Conservation (phyloP, 2,113 vertebrate genomes). For the Emydocephalus ijimae region DNA sequence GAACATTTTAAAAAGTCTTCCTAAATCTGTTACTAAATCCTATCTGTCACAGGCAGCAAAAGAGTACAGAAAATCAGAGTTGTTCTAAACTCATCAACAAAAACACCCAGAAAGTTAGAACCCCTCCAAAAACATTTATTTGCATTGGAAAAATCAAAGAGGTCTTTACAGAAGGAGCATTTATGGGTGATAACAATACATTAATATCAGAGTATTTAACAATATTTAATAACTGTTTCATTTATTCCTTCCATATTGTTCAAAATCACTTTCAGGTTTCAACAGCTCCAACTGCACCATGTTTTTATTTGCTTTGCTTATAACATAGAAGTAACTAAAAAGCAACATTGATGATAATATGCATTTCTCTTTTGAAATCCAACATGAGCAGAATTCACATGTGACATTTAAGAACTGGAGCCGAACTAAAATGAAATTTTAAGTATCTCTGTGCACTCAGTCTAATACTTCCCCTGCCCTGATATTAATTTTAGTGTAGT, state of each 20-base stretch:
- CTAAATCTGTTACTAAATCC: background rate
- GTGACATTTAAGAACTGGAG: background rate
- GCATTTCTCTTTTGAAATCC: background rate
- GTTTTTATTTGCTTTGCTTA: background rate
- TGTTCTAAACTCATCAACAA: background rate
- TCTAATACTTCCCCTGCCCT: background rate
- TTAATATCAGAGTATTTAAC: background rate
- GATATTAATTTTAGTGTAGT: background rate
- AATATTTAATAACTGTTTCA: background rate
- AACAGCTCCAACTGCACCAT: background rate
- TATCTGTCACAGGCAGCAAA: background rate
- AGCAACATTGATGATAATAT: background rate
- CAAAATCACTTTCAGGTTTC: background rate
- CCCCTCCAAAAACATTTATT: background rate
- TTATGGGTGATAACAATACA: background rate
- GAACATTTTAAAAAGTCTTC: background rate
- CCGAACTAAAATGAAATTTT: background rate
- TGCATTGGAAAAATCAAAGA: background rate
- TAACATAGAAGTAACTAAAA: background rate
- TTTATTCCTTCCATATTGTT: background rate
- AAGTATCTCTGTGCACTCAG: background rate
- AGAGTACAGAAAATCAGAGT: background rate
- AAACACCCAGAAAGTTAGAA: background rate
- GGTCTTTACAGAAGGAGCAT: background rate
- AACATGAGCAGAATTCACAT: background rate